phyloP scores from a whole-genome alignment of 1,140 invertebrate genomes.

The Drosophila littoralis region DNA sequence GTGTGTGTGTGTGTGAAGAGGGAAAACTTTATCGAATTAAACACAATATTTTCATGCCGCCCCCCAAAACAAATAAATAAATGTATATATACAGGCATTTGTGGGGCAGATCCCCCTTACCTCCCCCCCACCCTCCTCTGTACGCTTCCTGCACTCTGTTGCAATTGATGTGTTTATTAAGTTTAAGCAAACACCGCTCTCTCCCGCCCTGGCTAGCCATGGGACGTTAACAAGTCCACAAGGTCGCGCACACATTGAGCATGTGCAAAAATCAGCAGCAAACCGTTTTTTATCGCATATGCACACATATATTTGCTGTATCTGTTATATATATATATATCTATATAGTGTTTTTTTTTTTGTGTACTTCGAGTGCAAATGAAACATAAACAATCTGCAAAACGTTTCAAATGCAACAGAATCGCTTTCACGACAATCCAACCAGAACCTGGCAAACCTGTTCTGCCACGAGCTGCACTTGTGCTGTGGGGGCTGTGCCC shows the following conservation, averaged over 20 bases:
- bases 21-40: constrained; percentile 7
- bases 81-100: neutral
- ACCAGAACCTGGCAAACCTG: constrained; percentile 48
- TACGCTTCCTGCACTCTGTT: constrained; percentile 25
- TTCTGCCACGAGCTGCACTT: constrained; percentile 17
- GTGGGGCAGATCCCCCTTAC: neutral
- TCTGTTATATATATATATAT: constrained; percentile 33
- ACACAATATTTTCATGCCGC: constrained; percentile 24
- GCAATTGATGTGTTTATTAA: constrained; percentile 57
- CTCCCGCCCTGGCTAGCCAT: constrained; percentile 1
- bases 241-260: constrained; percentile 63
- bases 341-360: neutral
- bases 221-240: constrained; percentile 56
- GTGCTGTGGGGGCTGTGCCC: neutral
- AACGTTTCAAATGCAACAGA: constrained; percentile 46
- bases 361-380: constrained; percentile 17
- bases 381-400: constrained; percentile 42
- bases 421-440: constrained; percentile 47
- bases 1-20: constrained; percentile 4
- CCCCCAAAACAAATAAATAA: constrained; percentile 32
- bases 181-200: constrained; percentile 17
- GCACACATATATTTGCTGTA: constrained; percentile 33
- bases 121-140: neutral
- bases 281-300: constrained; percentile 43
- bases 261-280: constrained; percentile 60